Conservation (phyloP, 1,140 invertebrate species). For the Wasmannia auropunctata region DNA sequence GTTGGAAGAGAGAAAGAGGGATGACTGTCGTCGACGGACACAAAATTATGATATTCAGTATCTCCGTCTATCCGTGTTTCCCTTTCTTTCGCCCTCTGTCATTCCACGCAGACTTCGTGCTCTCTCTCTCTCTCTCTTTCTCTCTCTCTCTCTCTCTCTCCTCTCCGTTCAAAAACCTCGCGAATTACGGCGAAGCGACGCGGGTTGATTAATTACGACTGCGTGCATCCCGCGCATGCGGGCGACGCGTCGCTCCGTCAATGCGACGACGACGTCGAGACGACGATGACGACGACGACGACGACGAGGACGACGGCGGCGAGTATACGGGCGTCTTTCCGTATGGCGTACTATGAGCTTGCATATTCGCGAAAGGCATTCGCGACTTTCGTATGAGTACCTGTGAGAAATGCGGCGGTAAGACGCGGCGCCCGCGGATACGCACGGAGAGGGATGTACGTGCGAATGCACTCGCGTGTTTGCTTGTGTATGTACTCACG, state of each 20-base stretch:
- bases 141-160: too few species aligned
- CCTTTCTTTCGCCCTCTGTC: background rate
- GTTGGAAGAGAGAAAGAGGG: too few species aligned
- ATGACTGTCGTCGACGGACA: too few species aligned
- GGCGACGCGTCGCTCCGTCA: conserved; percentile 28
- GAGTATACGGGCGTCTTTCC: conserved; percentile 34
- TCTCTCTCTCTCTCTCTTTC: too few species aligned
- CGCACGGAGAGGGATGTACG: background rate
- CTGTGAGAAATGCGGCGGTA: conserved; percentile 37
- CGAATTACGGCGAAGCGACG: conserved; percentile 28
- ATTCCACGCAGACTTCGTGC: background rate
- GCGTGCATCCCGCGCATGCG: conserved; percentile 14
- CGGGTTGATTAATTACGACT: conserved; percentile 57
- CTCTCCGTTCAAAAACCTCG: conserved; percentile 18
- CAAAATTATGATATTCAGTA: too few species aligned
- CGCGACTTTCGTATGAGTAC: conserved; percentile 25
- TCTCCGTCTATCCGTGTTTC: background rate
- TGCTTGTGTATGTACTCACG: background rate
- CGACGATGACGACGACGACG: conserved; percentile 3
- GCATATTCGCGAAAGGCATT: conserved; percentile 46
- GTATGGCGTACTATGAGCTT: conserved; percentile 45
- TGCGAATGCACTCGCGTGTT: background rate
- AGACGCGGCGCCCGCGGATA: conserved; percentile 16
- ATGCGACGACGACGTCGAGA: conserved; percentile 29
- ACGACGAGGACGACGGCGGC: background rate